Base-by-base conservation (phyloP, 2,797 vertebrate species). In the Margarornis squamiger region DNA sequence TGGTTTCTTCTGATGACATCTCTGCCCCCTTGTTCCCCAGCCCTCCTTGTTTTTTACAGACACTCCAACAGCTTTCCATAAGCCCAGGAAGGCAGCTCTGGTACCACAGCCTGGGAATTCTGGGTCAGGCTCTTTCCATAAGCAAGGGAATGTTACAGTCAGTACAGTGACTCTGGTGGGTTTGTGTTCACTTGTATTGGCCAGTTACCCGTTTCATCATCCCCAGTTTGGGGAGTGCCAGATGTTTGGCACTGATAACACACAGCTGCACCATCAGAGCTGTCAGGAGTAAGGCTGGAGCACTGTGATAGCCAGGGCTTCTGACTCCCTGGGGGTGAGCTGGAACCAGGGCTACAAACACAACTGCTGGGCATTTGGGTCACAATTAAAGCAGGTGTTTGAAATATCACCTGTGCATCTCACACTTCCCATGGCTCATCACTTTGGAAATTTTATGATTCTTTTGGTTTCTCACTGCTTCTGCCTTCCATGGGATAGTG, bases 241-340 rank as follows among this genome's bases (percentile, higher is more conserved):
- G 91, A 84, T 97, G 97, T 93, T 96, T 34, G 83, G 71, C 73
- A 41, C 41, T 93, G 97, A 97, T 97, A 97, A 94, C 43, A 43
- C 16, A 57, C 29, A 82, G 81, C 72, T 43, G 48, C 80, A 46
- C 36, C 48, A 23, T 39, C 45, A 66, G 73, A 90, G 93, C 18
- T 81, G 73, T 55, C 74, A 81, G 11, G 26, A 48, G 54, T 5
- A 7, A 54, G 41, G 86, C 94, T 97, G 95, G 54, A 81, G 48
- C 36, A 13, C 19, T 51, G 22, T 36, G 97, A 97, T 97, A 97
- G 79, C 34, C 34, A 48, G 79, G 41, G 54, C 78, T 87, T 65
- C 65, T 12, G 36, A 13, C 36, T 92, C 71, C 29, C 48, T 4
- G 3, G 39, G 6, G 21, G 16, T 29, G 38, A 80, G 36, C 4